Conservation (phyloP, 2,113 vertebrate species). For the Oceanites oceanicus region DNA sequence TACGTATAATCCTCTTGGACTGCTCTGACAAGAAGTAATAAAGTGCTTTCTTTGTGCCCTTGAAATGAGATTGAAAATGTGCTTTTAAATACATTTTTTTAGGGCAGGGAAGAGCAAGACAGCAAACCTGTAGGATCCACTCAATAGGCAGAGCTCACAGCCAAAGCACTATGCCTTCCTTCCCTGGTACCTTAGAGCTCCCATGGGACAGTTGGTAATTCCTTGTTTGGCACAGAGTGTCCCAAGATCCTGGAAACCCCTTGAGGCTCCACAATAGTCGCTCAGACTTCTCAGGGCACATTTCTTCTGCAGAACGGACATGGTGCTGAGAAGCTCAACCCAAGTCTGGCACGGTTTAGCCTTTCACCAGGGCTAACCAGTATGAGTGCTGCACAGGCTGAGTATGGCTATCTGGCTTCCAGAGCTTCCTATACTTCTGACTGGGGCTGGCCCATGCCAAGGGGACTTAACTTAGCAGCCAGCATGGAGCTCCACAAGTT, state of each 20-base stretch:
- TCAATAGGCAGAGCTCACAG: not conserved
- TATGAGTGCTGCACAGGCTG: not conserved
- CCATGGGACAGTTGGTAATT: not conserved
- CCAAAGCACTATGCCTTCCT: not conserved
- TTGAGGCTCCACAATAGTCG: not conserved
- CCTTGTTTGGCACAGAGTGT: not conserved
- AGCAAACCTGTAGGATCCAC: not conserved
- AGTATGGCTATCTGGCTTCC: not conserved
- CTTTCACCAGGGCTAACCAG: not conserved
- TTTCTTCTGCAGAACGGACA: not conserved
- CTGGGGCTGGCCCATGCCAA: not conserved
- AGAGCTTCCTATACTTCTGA: not conserved
- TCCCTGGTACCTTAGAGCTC: not conserved
- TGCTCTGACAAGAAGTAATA: not conserved
- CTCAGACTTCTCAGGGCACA: not conserved
- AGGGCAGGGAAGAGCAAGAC: not conserved
- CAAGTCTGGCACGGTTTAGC: not conserved
- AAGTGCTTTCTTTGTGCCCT: not conserved
- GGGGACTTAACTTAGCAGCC: too few species aligned
- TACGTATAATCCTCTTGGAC: not conserved
- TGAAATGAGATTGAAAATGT: not conserved
- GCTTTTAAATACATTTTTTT: not conserved
- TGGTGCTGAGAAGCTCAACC: not conserved
- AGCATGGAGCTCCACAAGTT: rapidly evolving
- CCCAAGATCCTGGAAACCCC: not conserved